A percentile compares a stretch with the other conserved stretches of the same genome.
Evolutionary conservation across 92 coral and sea anemone genomes (phyloP).

Genomic region (Palythoa caribaeorum): DNA sequence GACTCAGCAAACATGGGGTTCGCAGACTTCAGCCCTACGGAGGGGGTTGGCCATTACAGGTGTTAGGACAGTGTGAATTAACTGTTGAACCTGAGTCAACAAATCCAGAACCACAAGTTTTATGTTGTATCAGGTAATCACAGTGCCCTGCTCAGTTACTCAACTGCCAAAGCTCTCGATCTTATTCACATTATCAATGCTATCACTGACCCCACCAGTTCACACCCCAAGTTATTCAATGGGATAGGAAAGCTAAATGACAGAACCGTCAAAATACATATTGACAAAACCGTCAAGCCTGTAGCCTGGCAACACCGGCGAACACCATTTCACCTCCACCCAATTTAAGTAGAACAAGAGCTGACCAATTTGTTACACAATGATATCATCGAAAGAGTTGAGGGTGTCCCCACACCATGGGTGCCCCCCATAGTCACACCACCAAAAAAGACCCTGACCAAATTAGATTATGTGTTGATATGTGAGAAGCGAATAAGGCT

Average conservation of each 20-base stretch:
- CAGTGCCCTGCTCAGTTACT: slow-evolving; percentile 17
- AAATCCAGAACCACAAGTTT: background rate
- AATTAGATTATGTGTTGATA: slow-evolving; percentile 46
- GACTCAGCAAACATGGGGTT: slow-evolving; percentile 12
- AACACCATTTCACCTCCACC: slow-evolving; percentile 30
- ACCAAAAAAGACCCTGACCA: slow-evolving; percentile 50
- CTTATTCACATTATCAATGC: slow-evolving; percentile 1
- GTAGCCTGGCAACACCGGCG: slow-evolving; percentile 25
- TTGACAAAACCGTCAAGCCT: slow-evolving; percentile 48
- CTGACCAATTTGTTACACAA: slow-evolving; percentile 18
- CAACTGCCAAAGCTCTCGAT: slow-evolving; percentile 3
- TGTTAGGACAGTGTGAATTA: slow-evolving; percentile 15
- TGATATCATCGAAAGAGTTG: slow-evolving; percentile 41
- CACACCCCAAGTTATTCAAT: slow-evolving; percentile 13
- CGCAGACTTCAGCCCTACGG: slow-evolving; percentile 2
- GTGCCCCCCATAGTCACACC: slow-evolving; percentile 46
- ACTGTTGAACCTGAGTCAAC: slow-evolving; percentile 10
- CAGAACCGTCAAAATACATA: slow-evolving; percentile 25
- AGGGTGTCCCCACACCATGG: slow-evolving; percentile 42
- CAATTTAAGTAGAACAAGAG: slow-evolving; percentile 42
- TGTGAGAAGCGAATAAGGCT: slow-evolving; percentile 55
- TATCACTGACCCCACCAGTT: slow-evolving; percentile 15
- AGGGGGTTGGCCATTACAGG: slow-evolving; percentile 2
- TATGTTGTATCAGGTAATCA: background rate
- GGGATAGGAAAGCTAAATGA: slow-evolving; percentile 2